Conservation (phyloP, 2,797 vertebrate species). For the Sus cebifrons region DNA sequence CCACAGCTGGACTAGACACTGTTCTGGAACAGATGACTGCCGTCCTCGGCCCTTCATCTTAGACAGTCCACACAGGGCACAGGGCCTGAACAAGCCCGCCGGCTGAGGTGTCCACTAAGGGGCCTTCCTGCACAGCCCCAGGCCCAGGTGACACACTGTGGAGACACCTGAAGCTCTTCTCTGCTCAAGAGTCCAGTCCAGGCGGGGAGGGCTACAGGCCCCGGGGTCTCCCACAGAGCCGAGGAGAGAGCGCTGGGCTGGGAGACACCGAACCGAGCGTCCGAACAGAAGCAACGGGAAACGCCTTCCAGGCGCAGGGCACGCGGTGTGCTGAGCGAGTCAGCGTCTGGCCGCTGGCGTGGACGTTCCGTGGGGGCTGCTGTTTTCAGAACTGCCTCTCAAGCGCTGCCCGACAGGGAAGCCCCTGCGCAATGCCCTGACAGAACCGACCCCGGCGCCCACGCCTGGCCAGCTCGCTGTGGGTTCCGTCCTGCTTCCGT, state of each 20-base stretch:
- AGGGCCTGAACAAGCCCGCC: background rate
- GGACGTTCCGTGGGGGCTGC: background rate
- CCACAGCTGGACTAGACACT: background rate
- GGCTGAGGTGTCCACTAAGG: accelerated
- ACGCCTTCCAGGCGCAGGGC: accelerated
- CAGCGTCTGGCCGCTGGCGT: too few species aligned
- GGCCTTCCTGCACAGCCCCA: background rate
- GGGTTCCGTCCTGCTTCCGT: background rate
- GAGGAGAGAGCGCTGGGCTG: accelerated
- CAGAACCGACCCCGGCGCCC: background rate
- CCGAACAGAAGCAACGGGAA: too few species aligned
- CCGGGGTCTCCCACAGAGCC: background rate
- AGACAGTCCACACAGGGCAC: accelerated
- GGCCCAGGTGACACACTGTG: background rate
- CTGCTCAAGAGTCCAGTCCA: background rate
- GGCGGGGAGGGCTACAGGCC: accelerated
- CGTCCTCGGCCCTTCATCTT: background rate
- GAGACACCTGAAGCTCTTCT: background rate
- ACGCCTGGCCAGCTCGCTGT: background rate
- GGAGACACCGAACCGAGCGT: background rate
- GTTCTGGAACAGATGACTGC: accelerated
- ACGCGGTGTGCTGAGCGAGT: too few species aligned
- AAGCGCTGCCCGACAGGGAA: background rate
- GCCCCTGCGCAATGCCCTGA: background rate
- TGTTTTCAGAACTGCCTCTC: background rate